Evolutionary conservation across 2,113 vertebrate species (phyloP).

Genomic region (Amphiprion percula): DNA sequence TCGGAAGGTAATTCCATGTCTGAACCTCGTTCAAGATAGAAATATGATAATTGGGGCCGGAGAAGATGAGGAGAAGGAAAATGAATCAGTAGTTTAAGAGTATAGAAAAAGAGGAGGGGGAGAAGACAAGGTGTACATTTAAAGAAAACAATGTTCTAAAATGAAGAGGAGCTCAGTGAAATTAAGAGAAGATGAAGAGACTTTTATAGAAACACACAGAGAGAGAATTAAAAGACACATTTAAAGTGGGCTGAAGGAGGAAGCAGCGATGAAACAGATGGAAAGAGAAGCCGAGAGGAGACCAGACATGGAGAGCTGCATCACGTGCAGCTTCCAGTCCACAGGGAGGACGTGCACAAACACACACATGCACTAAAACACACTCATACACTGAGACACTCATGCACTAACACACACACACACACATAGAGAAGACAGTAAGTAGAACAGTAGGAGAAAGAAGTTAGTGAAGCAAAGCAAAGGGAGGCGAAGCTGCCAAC

Average conservation of each 20-base stretch:
- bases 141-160: background rate
- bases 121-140: background rate
- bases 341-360: conserved; percentile 14
- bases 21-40: background rate
- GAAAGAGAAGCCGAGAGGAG: conserved; percentile 36
- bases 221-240: background rate
- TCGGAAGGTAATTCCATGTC: background rate
- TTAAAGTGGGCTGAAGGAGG: conserved; percentile 8
- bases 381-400: conserved; percentile 6
- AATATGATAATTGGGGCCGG: background rate
- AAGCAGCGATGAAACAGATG: conserved; percentile 24
- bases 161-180: background rate
- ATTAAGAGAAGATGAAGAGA: background rate
- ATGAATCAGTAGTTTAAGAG: background rate
- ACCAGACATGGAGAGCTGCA: conserved; percentile 51
- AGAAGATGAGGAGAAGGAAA: background rate
- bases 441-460: conserved; percentile 32
- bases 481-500: conserved; percentile 14
- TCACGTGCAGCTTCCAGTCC: conserved; percentile 40
- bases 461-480: conserved; percentile 7
- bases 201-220: background rate
- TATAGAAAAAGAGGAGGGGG: background rate
- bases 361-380: background rate
- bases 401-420: background rate
- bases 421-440: conserved; percentile 13